Evolutionary conservation across 2,113 vertebrate genomes (phyloP), one percentile per base, ranked within the genome.

Genomic region (Nothobranchius furzeri): DNA sequence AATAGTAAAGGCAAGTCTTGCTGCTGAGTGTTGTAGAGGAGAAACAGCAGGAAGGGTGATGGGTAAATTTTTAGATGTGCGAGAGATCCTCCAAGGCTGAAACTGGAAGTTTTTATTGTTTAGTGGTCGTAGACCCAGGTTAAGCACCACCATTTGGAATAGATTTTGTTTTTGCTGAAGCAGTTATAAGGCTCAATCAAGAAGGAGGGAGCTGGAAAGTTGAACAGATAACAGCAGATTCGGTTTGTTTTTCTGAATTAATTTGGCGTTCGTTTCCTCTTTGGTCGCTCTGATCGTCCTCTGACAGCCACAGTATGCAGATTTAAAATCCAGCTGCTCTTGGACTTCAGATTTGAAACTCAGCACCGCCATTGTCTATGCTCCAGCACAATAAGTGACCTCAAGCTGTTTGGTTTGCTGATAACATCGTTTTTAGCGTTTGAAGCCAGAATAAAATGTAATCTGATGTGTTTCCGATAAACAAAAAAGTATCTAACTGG

Each of bases 81-180:
- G 66, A 80, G 71, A 60, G 65, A 63, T 76, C 71, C 76, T 76
- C 66, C 75, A 30, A 71, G 73, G 52, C 59, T 79, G 67, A 68
- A 58, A 54, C 51, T 79, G 70, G 68, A 59, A 55, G 65, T 81
- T 82, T 48, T 69, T 79, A 76, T 85, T 67, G 69, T 82, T 83
- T 90, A 84, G 85, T 68, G 69, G 62, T 78, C 52, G 73, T 82
- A 78, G 85, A 75, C 70, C 84, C 79, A 62, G 73, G 81, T 87
- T 80, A 81, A 82, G 76, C 87, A 83, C 85, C 75, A 88, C 83
- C 78, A 79, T 60, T 75, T 84, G 70, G 72, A 83, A 68, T 83
- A 83, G 78, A 76, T 73, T 65, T 62, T 57, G 54, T 58, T 61
- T 59, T 62, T 11, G 61, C 70, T 68, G 47, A 68, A 84, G 77